Evolutionary conservation across 1,140 invertebrate genomes (phyloP), one percentile per base, ranked within the genome.

Genomic region (Bombus confusus): DNA sequence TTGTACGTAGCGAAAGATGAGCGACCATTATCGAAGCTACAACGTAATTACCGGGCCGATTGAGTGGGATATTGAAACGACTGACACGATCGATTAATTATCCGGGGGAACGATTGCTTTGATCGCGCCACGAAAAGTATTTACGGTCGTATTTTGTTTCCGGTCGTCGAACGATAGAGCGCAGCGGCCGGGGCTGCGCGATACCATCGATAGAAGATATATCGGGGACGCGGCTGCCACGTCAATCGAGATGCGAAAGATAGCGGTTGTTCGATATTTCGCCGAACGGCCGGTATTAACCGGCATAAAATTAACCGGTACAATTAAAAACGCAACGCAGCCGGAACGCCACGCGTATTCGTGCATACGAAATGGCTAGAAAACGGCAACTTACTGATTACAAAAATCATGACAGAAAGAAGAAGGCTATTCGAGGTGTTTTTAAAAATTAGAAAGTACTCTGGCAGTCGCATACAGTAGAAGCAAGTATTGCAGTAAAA

Each of bases 211-310:
- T 91, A 73, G 79, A 78, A 83, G 90, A 88, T 88, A 91, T 83
- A 89, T 88, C 89, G 90, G 80, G 90, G 80, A 91, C 87, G 87
- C 71, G 79, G 72, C 82, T 73, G 87, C 85, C 89, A 90, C 91
- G 93, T 93, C 93, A 94, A 94, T 94, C 93, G 92, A 85, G 84
- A 85, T 85, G 41, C 18, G 84, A 5, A 80, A 59, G 84, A 91
- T 91, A 92, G 83, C 88, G 88, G 88, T 80, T 89, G 91, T 91
- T 91, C 87, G 91, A 92, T 92, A 93, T 92, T 89, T 92, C 90
- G 82, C 59, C 41, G 86, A 83, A 85, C 91, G 86, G 76, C 78
- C 57, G 43, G 69, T 73, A 85, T 85, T 85, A 85, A 80, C 43
- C 78, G 78, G 69, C 83, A 80, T 85, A 64, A 81, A 80, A 85